A percentile compares a stretch with the other conserved stretches of the same genome.
Conservation (phyloP, 2,113 vertebrate genomes). For the Hippocampus zosterae region DNA sequence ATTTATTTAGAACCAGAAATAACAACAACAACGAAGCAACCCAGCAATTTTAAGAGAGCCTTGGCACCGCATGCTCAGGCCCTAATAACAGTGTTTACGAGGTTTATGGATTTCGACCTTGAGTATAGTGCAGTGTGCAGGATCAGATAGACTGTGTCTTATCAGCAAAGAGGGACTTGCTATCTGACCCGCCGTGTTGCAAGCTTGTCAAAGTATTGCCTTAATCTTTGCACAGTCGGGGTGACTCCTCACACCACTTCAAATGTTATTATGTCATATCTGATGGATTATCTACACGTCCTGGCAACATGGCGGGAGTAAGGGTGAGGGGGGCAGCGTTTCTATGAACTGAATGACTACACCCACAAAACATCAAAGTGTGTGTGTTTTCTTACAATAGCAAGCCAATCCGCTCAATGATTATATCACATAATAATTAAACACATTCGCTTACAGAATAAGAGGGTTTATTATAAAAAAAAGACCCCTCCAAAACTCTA, state of each 20-base stretch:
- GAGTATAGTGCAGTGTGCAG: not conserved
- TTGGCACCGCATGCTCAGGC: not conserved
- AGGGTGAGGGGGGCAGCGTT: not conserved
- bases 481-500: too few relatives aligned
- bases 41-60: not conserved
- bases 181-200: not conserved
- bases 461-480: not conserved
- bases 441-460: not conserved
- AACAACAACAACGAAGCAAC: not conserved
- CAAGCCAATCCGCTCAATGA: not conserved
- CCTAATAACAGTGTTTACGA: not conserved
- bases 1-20: not conserved
- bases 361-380: too few relatives aligned
- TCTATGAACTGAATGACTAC: too few relatives aligned
- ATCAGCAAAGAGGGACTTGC: not conserved
- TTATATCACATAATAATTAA: not conserved
- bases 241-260: not conserved
- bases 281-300: not conserved
- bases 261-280: not conserved
- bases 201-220: not conserved
- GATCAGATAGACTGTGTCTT: constrained; percentile 1
- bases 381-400: not conserved
- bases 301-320: not conserved
- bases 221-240: not conserved
- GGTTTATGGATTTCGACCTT: constrained; percentile 2